Base-by-base conservation (phyloP, 2,113 vertebrate species). In the Loxodonta africana region DNA sequence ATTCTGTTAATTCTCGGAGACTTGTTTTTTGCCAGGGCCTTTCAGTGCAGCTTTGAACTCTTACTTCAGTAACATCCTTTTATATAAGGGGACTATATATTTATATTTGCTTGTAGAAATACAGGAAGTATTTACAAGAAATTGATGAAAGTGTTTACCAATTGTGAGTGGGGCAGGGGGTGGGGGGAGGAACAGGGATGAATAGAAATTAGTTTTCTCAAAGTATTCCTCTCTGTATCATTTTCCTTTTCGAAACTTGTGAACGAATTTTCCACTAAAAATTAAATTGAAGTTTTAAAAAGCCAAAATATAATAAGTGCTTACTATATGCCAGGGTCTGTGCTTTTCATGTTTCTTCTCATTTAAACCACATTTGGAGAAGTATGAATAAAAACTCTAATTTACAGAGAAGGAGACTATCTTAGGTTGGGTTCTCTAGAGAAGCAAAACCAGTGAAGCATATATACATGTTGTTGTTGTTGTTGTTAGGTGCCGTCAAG, bases 101-200 rank as follows among this genome's bases (percentile, higher is more conserved):
- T 69, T 63, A n/a, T 44, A 18, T 85, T 65, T 90, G 28, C 85
- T 88, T 85, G 53, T 57, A 88, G 88, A 92, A 91, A 77, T 67
- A 67, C 21, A 62, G 77, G 87, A 93, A 81, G 25, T 28, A 28
- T 51, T 37, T 28, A 28, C 12, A 11, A 90, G 90, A 78, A 91
- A 74, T 28, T 46, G 65, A 65, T 15, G 4, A 6, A 83, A 57
- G 12, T 48, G 14, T 78, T 90, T 90, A 8, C 28, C 71, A 28
- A 2, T 41, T 4, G 76, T 9, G 21, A 83, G 25, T 28, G 28
- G 9, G 41, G 44, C 37, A 41, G 48, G 18, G 15, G n/a, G 60
- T 44, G 60, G 69, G 81, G 51, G 30, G 26, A 46, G 65, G n/a
- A 60, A 65, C 63, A 48, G 37, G 44, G 51, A 62, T 3, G 10